These are phyloP conservation scores for Carcinoscorpius rotundicauda DNA, from an alignment of 1,140 invertebrate genomes.

Conservation along the genomic window DNA sequence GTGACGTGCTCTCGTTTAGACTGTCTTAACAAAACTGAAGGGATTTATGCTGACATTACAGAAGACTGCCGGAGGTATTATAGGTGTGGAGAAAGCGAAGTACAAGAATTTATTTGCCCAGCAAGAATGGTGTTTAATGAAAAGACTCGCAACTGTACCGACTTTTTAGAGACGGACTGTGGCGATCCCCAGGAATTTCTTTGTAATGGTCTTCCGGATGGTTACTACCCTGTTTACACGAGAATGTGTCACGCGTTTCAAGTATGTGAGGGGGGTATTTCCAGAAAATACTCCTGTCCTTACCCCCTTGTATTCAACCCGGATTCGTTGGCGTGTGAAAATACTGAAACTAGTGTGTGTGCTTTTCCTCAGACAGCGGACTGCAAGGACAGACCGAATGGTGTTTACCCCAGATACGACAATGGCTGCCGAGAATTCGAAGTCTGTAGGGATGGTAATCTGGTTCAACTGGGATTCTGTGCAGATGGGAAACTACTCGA, in stretches of 20 bases:
- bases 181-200: slow-evolving; percentile 3
- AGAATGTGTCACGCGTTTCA: slow-evolving; percentile 14
- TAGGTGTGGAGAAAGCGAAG: slow-evolving; percentile 33
- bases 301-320: slow-evolving; percentile 17
- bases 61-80: slow-evolving; percentile 12
- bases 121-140: slow-evolving; percentile 17
- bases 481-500: slow-evolving; percentile 42
- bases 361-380: slow-evolving; percentile 5
- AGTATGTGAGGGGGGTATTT: slow-evolving; percentile 10
- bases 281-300: slow-evolving; percentile 19
- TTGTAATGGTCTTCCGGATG: slow-evolving; percentile 38
- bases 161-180: slow-evolving; percentile 3
- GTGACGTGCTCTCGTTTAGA: slow-evolving; percentile 1
- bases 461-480: slow-evolving; percentile 41
- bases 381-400: slow-evolving; percentile 12
- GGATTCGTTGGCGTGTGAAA: slow-evolving; percentile 11
- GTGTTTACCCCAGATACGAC: slow-evolving; percentile 35
- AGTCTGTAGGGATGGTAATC: slow-evolving; percentile 41
- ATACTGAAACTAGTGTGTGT: background rate
- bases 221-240: slow-evolving; percentile 31
- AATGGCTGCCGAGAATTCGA: slow-evolving; percentile 43
- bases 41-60: slow-evolving; percentile 9
- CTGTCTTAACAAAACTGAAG: slow-evolving; percentile 11
- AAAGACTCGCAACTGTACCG: slow-evolving; percentile 9
- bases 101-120: slow-evolving; percentile 42